Percentiles rank a stretch among this genome's conserved stretches.
Conservation (phyloP, 2,113 vertebrate genomes). For the Perccottus glenii region DNA sequence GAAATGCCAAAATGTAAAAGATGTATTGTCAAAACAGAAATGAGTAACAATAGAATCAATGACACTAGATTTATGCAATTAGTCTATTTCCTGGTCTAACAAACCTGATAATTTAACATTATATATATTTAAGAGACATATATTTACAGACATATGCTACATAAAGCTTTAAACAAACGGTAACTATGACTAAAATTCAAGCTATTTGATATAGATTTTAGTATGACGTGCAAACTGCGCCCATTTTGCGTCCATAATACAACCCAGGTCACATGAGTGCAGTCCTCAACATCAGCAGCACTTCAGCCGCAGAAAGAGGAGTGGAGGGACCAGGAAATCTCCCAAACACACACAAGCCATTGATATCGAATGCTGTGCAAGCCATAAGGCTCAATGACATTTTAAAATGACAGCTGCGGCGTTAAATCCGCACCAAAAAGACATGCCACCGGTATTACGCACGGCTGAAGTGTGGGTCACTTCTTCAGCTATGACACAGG, state of each 20-base stretch:
- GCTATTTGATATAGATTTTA: neutral
- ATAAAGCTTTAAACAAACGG: neutral
- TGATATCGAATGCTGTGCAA: neutral
- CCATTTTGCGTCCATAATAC: constrained; percentile 53
- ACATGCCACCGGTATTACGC: constrained; percentile 11
- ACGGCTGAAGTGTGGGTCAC: constrained; percentile 7
- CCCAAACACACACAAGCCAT: neutral
- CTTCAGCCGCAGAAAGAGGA: constrained; percentile 16
- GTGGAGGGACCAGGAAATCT: neutral
- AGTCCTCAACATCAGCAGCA: constrained; percentile 28
- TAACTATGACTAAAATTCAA: neutral
- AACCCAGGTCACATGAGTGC: constrained; percentile 50
- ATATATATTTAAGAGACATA: too few relatives aligned
- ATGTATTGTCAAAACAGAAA: too few relatives aligned
- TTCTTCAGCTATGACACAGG: constrained; percentile 41
- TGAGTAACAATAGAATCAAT: too few relatives aligned
- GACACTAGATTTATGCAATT: too few relatives aligned
- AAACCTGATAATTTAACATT: too few relatives aligned
- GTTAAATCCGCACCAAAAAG: neutral
- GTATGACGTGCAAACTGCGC: constrained; percentile 21
- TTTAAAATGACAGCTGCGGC: neutral
- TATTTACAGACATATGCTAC: neutral
- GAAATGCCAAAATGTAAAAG: too few relatives aligned
- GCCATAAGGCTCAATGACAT: neutral
- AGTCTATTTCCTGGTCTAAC: too few relatives aligned